Evolutionary conservation across 2,888 invertebrate genomes (phyloP), one percentile per base, ranked within the genome.

Genomic region (Carterocephalus palaemon): DNA sequence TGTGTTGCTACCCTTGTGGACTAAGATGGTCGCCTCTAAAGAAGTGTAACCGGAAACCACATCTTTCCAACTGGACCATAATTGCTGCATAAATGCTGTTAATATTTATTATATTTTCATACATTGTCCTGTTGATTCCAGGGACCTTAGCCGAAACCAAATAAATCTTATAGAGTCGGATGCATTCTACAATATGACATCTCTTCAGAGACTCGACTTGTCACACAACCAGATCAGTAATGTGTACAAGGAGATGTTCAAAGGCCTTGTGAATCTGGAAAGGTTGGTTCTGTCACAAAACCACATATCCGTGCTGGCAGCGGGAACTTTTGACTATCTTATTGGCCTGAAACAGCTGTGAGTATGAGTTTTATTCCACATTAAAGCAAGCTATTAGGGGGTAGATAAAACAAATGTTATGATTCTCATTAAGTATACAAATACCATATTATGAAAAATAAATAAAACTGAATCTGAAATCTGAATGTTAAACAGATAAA

Each of bases 91-190:
- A 2, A 7, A 12, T 5, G 12, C 12, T 26, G 26, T 26, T 26
- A 6, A 12, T 26, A 12, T 12, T 12, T 3, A 26, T 8, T 23
- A 9, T 9, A n/a, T 9, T 23, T 23, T 9, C n/a, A n/a, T n/a
- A 10, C 8, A 9, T 9, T 24, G 4, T 4, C 10, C 10, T 1
- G 2, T 28, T 2, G 3, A 5, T 20, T 20, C 16, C 78, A 93
- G 94, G 62, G 94, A 96, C 77, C 84, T 96, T 38, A 94, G 93
- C 67, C 91, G 90, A 64, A 96, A 96, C 72, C 89, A 91, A 57
- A 92, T 96, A 64, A 89, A 90, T 29, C 77, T 88, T 9, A 90
- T 96, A 59, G 91, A 93, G 57, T 90, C 91, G 2, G 90, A 92
- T 61, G 92, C 94, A 38, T 95, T 97, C 70, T 89, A 88, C 54